Conservation (phyloP, 2,797 vertebrate genomes). For the Cryptoprocta ferox region DNA sequence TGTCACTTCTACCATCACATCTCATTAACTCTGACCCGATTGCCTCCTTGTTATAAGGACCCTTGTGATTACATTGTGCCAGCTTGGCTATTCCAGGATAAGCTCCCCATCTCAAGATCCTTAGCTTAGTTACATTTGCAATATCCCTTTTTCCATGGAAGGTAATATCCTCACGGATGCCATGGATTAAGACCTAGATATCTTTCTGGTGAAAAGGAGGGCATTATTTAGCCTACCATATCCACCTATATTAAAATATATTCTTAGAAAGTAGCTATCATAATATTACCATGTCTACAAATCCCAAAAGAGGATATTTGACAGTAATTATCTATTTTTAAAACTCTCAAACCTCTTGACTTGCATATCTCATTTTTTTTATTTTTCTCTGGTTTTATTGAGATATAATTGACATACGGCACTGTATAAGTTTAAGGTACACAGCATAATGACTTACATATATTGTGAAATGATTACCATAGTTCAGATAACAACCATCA, state of each 20-base stretch:
- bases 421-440: neutral
- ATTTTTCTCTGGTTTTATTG: neutral
- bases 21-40: neutral
- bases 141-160: neutral
- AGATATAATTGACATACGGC: neutral
- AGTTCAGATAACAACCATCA: neutral
- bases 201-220: neutral
- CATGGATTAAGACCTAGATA: neutral
- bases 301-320: neutral
- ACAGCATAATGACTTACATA: neutral
- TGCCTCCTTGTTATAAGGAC: neutral
- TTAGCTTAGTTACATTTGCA: neutral
- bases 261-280: neutral
- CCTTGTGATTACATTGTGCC: neutral
- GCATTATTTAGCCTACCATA: neutral
- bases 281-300: neutral
- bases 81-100: neutral
- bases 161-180: neutral
- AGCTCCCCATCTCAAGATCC: neutral
- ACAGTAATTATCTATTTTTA: neutral
- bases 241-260: neutral
- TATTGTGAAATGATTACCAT: neutral
- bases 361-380: neutral
- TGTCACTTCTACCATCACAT: neutral
- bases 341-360: neutral